A percentile compares a stretch with the other conserved stretches of the same genome.
Evolutionary conservation across 2,888 invertebrate species (phyloP).

Genomic region (Pelosia muscerda): DNA sequence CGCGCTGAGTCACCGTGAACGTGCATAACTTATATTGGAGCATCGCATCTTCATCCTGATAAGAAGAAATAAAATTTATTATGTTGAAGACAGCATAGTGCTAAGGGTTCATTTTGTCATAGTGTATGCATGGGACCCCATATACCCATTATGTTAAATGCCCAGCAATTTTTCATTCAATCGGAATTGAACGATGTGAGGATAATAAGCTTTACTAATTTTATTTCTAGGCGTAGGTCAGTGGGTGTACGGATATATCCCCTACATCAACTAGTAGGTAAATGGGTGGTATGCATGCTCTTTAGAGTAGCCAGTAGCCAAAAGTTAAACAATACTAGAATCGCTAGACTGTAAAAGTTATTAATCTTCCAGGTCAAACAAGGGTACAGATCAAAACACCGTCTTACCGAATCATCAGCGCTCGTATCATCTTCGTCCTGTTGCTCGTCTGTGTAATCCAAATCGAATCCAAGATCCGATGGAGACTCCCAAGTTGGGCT

Average conservation of each 20-base stretch:
- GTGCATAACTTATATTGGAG: slow-evolving; percentile 97
- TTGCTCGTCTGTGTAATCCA: slow-evolving; percentile 95
- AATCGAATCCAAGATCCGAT: slow-evolving; percentile 91
- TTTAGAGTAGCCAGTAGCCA: neutral
- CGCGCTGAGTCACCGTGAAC: slow-evolving; percentile 98
- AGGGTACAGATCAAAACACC: neutral
- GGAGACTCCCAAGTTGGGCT: slow-evolving; percentile 93
- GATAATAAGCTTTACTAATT: neutral
- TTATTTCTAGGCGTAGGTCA: neutral
- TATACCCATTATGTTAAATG: too few relatives aligned
- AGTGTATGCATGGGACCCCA: too few relatives aligned
- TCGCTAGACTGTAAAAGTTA: neutral
- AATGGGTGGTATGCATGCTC: too few relatives aligned
- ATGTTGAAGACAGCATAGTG: neutral
- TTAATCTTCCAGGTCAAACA: neutral
- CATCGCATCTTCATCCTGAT: slow-evolving; percentile 93
- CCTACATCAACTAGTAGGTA: too few relatives aligned
- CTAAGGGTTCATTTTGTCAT: too few relatives aligned
- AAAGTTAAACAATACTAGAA: neutral
- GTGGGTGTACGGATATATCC: too few relatives aligned
- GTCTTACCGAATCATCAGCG: slow-evolving; percentile 93
- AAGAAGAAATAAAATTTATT: neutral
- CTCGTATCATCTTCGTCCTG: slow-evolving; percentile 97
- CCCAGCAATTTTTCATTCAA: too few relatives aligned
- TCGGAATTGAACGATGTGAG: too few relatives aligned